phyloP scores from a whole-genome alignment of 2,888 invertebrate genomes.

The Zygaena filipendulae region DNA sequence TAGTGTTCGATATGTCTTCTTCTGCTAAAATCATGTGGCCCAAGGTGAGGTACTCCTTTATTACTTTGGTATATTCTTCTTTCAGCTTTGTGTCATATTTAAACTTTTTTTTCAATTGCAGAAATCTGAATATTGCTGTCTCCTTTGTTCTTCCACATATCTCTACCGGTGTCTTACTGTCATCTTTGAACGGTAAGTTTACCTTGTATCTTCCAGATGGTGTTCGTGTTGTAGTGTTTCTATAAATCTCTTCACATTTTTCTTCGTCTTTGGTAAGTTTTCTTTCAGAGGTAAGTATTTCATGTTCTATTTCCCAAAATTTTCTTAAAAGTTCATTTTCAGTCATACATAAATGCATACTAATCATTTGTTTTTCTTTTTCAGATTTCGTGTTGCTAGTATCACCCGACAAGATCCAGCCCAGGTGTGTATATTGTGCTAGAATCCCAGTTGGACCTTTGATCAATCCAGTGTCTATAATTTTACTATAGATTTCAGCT shows the following conservation, averaged over 20 bases:
- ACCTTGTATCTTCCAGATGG: constrained; percentile 15
- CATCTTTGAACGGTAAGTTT: constrained; percentile 12
- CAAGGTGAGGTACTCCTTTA: constrained; percentile 14
- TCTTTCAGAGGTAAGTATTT: constrained; percentile 11
- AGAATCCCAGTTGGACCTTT: constrained; percentile 12
- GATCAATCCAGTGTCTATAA: constrained; percentile 15
- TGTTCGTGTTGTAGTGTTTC: constrained; percentile 8
- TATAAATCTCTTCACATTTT: constrained; percentile 15
- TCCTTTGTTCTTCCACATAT: constrained; percentile 6
- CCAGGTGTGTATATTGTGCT: constrained; percentile 18
- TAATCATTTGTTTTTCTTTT: no score
- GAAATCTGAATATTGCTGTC: constrained; percentile 8
- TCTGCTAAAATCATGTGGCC: constrained; percentile 14
- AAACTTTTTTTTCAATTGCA: constrained; percentile 6
- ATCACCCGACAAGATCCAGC: constrained; percentile 20
- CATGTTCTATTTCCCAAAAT: constrained; percentile 14
- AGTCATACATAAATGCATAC: constrained; percentile 7
- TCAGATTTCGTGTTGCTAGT: no score
- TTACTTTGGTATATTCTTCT: constrained; percentile 13
- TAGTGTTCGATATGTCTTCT: constrained; percentile 3
- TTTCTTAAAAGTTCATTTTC: constrained; percentile 7
- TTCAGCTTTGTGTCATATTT: constrained; percentile 7
- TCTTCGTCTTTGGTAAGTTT: constrained; percentile 14
- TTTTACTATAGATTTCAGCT: constrained; percentile 16
- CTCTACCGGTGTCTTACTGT: constrained; percentile 4